Evolutionary conservation across 2,113 vertebrate species (phyloP).

Genomic region (Grammomys dolichurus): DNA sequence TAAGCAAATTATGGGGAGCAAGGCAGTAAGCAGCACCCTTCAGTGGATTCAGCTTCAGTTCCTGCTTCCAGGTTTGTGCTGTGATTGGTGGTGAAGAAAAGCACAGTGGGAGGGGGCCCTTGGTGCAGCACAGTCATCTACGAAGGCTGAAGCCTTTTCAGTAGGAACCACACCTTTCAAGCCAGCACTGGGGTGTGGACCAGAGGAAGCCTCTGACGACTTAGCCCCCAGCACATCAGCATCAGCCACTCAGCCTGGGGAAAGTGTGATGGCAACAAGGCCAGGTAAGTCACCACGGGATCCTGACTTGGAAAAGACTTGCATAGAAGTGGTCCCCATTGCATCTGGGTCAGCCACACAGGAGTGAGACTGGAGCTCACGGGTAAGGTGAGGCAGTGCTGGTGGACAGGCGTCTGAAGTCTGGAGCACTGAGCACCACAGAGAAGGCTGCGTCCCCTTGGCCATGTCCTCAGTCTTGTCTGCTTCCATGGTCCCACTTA

Average conservation of each 20-base stretch:
- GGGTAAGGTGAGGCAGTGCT: background rate
- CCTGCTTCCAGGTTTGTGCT: background rate
- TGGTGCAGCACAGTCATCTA: background rate
- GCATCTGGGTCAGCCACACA: background rate
- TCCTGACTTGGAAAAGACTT: background rate
- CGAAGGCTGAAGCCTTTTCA: background rate
- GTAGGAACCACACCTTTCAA: background rate
- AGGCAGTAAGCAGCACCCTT: background rate
- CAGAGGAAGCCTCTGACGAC: background rate
- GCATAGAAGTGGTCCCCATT: background rate
- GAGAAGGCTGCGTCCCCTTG: background rate
- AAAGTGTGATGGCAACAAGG: background rate
- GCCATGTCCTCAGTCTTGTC: background rate
- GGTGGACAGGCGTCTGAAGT: background rate
- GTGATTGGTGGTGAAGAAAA: background rate
- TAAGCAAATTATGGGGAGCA: background rate
- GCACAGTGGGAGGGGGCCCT: fast-evolving
- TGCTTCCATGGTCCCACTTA: background rate
- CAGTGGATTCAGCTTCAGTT: background rate
- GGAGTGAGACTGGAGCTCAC: background rate
- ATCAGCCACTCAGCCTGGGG: background rate
- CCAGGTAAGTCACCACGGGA: background rate
- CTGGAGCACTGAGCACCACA: background rate
- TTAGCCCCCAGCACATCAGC: background rate
- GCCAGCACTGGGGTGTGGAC: background rate